A percentile compares a stretch with the other conserved stretches of the same genome.
Evolutionary conservation across 2,113 vertebrate species (phyloP).

Genomic region (Macquaria australasica): DNA sequence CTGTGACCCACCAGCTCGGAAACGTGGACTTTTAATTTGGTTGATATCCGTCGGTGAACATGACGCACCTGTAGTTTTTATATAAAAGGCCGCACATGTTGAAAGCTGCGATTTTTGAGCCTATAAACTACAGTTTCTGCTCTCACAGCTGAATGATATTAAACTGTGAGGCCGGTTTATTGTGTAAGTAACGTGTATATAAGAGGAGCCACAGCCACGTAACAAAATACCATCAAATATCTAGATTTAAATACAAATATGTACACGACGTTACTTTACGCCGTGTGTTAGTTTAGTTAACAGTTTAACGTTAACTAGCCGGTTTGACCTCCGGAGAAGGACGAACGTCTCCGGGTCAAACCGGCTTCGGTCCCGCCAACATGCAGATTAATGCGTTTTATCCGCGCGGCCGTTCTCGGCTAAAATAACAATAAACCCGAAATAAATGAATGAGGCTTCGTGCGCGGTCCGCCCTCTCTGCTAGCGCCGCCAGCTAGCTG

Average conservation of each 20-base stretch:
- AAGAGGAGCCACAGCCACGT: not conserved
- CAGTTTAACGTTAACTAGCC: not conserved
- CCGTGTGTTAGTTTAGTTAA: too few species aligned
- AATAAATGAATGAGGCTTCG: conserved; percentile 50
- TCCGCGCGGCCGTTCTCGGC: fast-evolving
- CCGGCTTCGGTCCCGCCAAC: fast-evolving
- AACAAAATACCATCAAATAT: not conserved
- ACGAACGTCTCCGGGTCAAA: not conserved
- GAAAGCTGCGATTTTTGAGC: not conserved
- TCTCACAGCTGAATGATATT: too few species aligned
- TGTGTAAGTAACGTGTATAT: not conserved
- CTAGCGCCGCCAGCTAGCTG: conserved; percentile 34
- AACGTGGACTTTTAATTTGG: too few species aligned
- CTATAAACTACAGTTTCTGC: not conserved
- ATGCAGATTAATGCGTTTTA: not conserved
- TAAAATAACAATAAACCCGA: not conserved
- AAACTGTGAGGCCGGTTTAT: not conserved
- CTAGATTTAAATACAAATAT: too few species aligned
- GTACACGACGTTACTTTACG: too few species aligned
- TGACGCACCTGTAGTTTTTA: not conserved
- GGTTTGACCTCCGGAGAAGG: not conserved
- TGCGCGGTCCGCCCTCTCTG: not conserved
- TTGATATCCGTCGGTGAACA: not conserved
- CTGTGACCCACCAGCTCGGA: not conserved
- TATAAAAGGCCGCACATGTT: not conserved